A percentile compares a stretch with the other conserved stretches of the same genome.
phyloP scores from a whole-genome alignment of 2,888 invertebrate genomes.

The Gymnocheta viridis region DNA sequence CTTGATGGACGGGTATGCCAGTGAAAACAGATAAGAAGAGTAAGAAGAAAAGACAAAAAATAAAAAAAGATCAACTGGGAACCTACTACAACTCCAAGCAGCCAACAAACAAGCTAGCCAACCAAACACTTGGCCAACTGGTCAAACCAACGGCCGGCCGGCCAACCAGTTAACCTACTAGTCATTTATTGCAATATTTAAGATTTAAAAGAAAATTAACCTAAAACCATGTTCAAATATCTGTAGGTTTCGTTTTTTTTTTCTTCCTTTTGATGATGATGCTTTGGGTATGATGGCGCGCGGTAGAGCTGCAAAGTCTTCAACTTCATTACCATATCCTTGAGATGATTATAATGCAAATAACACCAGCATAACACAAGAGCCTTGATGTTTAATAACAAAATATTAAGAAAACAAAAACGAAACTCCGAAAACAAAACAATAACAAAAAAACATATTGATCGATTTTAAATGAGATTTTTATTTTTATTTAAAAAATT shows the following conservation, averaged over 20 bases:
- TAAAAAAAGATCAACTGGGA: constrained; percentile 1
- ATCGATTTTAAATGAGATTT: constrained; percentile 81
- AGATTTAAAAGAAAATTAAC: constrained; percentile 51
- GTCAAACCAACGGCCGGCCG: constrained; percentile 15
- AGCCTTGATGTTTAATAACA: constrained; percentile 17
- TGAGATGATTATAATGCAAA: constrained; percentile 50
- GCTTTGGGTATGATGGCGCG: constrained; percentile 41
- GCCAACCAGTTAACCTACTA: constrained; percentile 67
- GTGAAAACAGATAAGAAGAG: constrained; percentile 39
- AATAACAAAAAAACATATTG: constrained; percentile 72
- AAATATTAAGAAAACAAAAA: constrained; percentile 44
- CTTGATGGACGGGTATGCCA: constrained; percentile 73
- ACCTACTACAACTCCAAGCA: constrained; percentile 40
- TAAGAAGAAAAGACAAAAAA: not conserved
- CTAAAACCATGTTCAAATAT: constrained; percentile 38
- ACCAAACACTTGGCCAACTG: constrained; percentile 63
- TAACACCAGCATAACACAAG: not conserved
- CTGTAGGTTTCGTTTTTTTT: constrained; percentile 26
- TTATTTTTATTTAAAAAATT: constrained; percentile 13
- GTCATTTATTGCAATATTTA: constrained; percentile 55
- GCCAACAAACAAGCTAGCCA: not conserved
- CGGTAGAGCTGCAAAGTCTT: constrained; percentile 53
- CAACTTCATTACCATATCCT: constrained; percentile 73
- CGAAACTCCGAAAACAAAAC: constrained; percentile 11
- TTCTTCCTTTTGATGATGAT: too few relatives aligned